Evolutionary conservation across 2,888 invertebrate species (phyloP).

Genomic region (Steinernema carpocapsae): DNA sequence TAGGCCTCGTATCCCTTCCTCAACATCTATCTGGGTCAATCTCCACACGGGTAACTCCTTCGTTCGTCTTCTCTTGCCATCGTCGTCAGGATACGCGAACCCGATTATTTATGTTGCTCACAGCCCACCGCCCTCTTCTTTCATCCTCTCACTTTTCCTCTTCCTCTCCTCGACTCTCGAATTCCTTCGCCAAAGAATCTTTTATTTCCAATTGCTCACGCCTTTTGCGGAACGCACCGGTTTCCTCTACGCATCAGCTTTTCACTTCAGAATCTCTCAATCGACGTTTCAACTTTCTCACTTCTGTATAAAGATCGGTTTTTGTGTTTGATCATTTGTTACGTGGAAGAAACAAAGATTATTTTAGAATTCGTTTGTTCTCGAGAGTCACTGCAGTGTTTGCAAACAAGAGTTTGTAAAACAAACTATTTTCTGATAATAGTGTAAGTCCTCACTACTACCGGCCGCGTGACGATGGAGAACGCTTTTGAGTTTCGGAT

Average conservation of each 20-base stretch:
- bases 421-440: too few relatives aligned
- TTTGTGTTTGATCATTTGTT: too few relatives aligned
- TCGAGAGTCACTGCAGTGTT: neutral
- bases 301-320: conserved; percentile 13
- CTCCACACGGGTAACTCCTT: neutral
- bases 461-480: too few relatives aligned
- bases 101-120: conserved; percentile 10
- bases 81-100: neutral
- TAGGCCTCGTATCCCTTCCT: neutral
- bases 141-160: neutral
- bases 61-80: conserved; percentile 4
- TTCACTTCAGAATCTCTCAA: conserved; percentile 16
- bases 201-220: conserved; percentile 24
- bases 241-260: conserved; percentile 24
- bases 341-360: too few relatives aligned
- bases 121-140: neutral
- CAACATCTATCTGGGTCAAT: neutral
- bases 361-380: neutral
- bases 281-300: conserved; percentile 17
- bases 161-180: neutral
- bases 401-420: neutral
- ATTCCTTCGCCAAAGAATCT: conserved; percentile 16
- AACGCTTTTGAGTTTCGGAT: too few relatives aligned
- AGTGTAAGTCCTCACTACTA: too few relatives aligned
- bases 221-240: conserved; percentile 22